Conservation (phyloP, 2,797 vertebrate genomes). For the Pseudochirops cupreus region DNA sequence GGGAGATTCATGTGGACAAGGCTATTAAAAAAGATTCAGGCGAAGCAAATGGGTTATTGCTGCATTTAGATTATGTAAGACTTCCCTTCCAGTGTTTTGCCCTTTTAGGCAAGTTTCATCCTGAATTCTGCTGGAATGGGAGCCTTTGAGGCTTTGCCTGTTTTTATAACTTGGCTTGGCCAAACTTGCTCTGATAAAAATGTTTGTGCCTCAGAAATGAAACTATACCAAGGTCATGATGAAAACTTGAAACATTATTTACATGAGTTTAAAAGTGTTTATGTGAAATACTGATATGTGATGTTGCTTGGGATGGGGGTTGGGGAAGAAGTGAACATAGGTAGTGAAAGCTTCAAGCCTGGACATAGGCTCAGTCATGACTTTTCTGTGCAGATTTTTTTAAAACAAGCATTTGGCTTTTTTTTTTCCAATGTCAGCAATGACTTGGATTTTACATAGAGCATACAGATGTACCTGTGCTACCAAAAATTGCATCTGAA, state of each 20-base stretch:
- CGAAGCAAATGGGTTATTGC: constrained; percentile 72
- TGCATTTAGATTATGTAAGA: constrained; percentile 58
- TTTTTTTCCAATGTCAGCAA: constrained; percentile 4
- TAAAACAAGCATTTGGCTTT: constrained; percentile 3
- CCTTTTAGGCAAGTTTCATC: constrained; percentile 82
- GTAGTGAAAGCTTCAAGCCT: constrained; percentile 52
- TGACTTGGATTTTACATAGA: constrained; percentile 13
- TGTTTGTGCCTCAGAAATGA: constrained; percentile 59
- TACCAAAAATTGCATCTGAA: not conserved
- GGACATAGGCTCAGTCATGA: constrained; percentile 39
- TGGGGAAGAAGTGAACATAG: not conserved
- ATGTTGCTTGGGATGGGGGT: constrained; percentile 34
- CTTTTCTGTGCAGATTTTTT: constrained; percentile 10
- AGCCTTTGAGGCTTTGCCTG: constrained; percentile 78
- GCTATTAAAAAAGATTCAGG: constrained; percentile 65
- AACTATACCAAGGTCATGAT: constrained; percentile 46
- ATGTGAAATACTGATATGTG: constrained; percentile 34
- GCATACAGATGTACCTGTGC: constrained; percentile 13
- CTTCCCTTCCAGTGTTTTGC: constrained; percentile 74
- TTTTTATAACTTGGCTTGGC: constrained; percentile 80
- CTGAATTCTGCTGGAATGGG: constrained; percentile 80
- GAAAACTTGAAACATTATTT: constrained; percentile 50
- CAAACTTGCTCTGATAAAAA: constrained; percentile 79
- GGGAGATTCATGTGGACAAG: constrained; percentile 26
- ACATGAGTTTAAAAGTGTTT: constrained; percentile 25